Evolutionary conservation across 2,888 invertebrate genomes (phyloP).

Genomic region (Melinaea menophilus): DNA sequence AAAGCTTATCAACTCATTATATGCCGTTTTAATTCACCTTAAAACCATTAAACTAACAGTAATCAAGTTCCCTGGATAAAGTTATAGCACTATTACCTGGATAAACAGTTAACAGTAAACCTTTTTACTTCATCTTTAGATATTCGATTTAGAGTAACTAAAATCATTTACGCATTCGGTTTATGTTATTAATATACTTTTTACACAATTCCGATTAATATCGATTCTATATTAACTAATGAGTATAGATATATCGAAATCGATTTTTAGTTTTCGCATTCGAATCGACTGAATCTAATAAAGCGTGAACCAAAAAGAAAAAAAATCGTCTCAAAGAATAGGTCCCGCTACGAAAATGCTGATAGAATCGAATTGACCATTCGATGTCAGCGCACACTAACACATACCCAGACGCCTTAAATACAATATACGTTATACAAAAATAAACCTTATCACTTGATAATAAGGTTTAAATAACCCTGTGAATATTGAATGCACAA

Average conservation of each 20-base stretch:
- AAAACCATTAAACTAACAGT: constrained; percentile 17
- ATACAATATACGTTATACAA: constrained; percentile 17
- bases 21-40: constrained; percentile 19
- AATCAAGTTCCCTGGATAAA: constrained; percentile 14
- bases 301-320: constrained; percentile 17
- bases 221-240: background rate
- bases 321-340: constrained; percentile 27
- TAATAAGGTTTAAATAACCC: constrained; percentile 29
- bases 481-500: constrained; percentile 37
- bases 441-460: constrained; percentile 24
- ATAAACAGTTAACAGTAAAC: constrained; percentile 9
- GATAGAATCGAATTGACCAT: constrained; percentile 57
- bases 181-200: no score
- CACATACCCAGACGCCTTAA: constrained; percentile 25
- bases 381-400: constrained; percentile 47
- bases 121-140: constrained; percentile 4
- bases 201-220: no score
- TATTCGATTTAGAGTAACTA: no score
- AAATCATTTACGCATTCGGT: no score
- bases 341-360: constrained; percentile 42
- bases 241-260: background rate
- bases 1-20: constrained; percentile 11
- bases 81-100: constrained; percentile 16
- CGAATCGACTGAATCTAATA: constrained; percentile 4
- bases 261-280: constrained; percentile 4